Evolutionary conservation across 37 sponge, comb jelly and placozoan genomes (phyloP).

Genomic region (Hexactinellida sp.): DNA sequence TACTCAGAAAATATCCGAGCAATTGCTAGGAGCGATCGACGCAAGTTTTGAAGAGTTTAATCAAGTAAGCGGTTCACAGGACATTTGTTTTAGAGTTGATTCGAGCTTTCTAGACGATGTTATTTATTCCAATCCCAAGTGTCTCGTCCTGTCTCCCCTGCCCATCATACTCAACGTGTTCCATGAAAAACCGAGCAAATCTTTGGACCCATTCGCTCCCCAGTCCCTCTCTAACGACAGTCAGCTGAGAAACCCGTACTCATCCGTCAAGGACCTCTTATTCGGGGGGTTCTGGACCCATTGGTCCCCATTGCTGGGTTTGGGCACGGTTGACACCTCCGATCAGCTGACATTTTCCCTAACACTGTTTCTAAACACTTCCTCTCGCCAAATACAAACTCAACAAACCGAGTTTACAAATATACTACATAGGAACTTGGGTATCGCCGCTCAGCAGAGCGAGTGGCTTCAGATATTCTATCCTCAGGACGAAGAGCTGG

Average conservation of each 20-base stretch:
- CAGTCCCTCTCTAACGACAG: neutral
- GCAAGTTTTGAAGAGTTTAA: neutral
- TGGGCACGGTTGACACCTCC: neutral
- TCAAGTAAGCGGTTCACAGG: neutral
- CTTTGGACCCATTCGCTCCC: neutral
- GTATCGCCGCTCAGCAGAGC: neutral
- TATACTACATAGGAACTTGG: neutral
- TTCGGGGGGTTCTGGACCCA: constrained; percentile 13
- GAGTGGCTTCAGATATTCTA: constrained; percentile 4
- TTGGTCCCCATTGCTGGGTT: neutral
- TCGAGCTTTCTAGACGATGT: neutral
- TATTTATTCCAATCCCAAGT: constrained; percentile 7
- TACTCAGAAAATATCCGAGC: neutral
- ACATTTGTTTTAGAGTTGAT: neutral
- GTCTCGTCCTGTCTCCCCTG: neutral
- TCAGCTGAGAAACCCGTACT: neutral
- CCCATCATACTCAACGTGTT: neutral
- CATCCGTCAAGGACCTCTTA: neutral
- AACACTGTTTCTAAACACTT: neutral
- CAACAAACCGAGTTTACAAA: neutral
- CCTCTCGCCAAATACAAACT: neutral
- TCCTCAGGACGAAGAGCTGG: constrained; percentile 27
- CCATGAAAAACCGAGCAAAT: constrained; percentile 13
- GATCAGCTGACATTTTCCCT: neutral
- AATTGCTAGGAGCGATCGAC: neutral